Evolutionary conservation across 2,113 vertebrate species (phyloP), one percentile per base, ranked within the genome.

Genomic region (Parotia lawesii): DNA sequence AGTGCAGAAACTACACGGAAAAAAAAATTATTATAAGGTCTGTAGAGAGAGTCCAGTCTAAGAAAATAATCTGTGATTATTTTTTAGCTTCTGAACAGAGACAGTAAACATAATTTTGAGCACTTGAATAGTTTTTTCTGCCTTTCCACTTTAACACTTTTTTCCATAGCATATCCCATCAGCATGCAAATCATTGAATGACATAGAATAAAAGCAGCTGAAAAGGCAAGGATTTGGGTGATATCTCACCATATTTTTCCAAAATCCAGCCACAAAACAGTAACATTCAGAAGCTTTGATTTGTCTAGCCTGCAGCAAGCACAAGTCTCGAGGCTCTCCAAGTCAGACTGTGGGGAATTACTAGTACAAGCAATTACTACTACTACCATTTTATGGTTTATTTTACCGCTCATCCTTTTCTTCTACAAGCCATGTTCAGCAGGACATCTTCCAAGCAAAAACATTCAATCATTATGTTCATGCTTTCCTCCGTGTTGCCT

Each of bases 381-480:
- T 33, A 23, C 6, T 20, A 29, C 10, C 4, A 22, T 64, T 80
- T 69, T 44, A 38, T 0, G 0, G 5, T 54, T 57, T 56, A 8
- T 75, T n/a, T 74, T 73, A 64, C 15, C 67, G 21, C 13, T 85
- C 5, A 48, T 19, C 6, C 6, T 69, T 87, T 40, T 40, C 31
- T 69, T 81, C 37, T 31, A 27, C 23, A 27, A 65, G 25, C 22
- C 27, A 31, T 3, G 1, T 60, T 44, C 20, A 71, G 15, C 13
- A 78, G 35, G 12, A 48, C 13, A 53, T 40, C 22, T 45, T 23
- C 23, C 31, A 65, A 37, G 27, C 15, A 61, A 66, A 78, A 86
- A 8, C 2, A 21, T 35, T 53, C 24, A 70, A 31, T 28, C 66
- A 48, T 18, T 85, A 4, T 12, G 9, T 35, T 72, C 17, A 42